Conservation (phyloP, 2,888 invertebrate genomes). For the Drosophila anomalata region DNA sequence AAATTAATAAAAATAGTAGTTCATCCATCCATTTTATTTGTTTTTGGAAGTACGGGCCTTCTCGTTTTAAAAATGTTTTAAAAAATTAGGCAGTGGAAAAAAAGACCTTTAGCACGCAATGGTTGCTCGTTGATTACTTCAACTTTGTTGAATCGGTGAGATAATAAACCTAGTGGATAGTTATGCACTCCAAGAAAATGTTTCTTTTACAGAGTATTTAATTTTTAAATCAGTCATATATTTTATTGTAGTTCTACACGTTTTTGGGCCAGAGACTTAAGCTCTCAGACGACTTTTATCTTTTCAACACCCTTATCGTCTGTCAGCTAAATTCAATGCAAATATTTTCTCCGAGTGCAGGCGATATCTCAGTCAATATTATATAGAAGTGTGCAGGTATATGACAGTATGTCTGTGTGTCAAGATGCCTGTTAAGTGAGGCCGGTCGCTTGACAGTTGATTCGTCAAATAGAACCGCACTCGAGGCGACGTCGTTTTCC, state of each 20-base stretch:
- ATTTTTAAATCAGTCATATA: not conserved
- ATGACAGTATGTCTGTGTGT: conserved; percentile 33
- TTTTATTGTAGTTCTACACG: not conserved
- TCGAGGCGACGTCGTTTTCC: conserved; percentile 18
- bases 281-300: not conserved
- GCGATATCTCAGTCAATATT: conserved; percentile 43
- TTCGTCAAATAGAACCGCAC: conserved; percentile 30
- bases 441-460: conserved; percentile 40
- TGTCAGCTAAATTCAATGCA: not conserved
- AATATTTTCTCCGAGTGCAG: conserved; percentile 31
- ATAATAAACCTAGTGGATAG: conserved; percentile 38
- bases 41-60: not conserved
- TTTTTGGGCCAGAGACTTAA: not conserved
- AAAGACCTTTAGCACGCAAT: conserved; percentile 41
- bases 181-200: conserved; percentile 7
- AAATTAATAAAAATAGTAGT: not conserved
- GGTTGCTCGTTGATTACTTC: conserved; percentile 29
- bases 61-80: not conserved
- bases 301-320: not conserved
- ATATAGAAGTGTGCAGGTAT: conserved; percentile 10
- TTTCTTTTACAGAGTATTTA: not conserved
- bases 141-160: conserved; percentile 28
- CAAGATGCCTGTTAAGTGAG: conserved; percentile 47
- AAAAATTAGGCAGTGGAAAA: not conserved
- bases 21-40: not conserved